A percentile compares a stretch with the other conserved stretches of the same genome.
phyloP scores from a whole-genome alignment of 2,888 invertebrate genomes.

The Blastobasis lacticolella region DNA sequence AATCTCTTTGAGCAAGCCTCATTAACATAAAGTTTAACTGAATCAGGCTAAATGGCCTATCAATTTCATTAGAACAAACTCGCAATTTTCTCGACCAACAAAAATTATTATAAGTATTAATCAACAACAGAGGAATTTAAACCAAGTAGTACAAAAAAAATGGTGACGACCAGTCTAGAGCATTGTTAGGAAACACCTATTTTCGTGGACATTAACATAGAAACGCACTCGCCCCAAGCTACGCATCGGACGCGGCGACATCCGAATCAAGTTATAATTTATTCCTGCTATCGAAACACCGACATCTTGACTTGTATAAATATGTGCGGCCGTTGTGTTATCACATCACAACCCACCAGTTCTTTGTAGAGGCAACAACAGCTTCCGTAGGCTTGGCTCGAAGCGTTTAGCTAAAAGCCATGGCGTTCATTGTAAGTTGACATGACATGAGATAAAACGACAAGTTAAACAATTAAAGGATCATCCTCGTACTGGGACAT shows the following conservation, averaged over 20 bases:
- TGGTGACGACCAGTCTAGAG: no score
- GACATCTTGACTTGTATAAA: slow-evolving; percentile 53
- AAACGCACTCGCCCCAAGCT: slow-evolving; percentile 10
- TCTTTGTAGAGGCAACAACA: slow-evolving; percentile 61
- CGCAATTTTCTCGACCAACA: no score
- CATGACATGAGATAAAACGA: slow-evolving; percentile 12
- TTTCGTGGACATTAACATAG: slow-evolving; percentile 20
- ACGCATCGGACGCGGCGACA: slow-evolving; percentile 19
- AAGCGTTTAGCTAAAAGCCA: slow-evolving; percentile 72
- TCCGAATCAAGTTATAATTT: slow-evolving; percentile 22
- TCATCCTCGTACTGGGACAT: neutral
- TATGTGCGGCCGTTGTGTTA: slow-evolving; percentile 47
- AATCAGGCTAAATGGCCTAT: no score
- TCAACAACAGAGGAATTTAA: no score
- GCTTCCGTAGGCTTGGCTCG: slow-evolving; percentile 50
- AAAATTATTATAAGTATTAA: no score
- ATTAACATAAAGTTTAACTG: no score
- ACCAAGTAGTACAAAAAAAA: no score
- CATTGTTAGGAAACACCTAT: slow-evolving; percentile 21
- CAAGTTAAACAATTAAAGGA: slow-evolving; percentile 1
- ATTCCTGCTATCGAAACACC: slow-evolving; percentile 49
- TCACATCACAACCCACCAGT: slow-evolving; percentile 53
- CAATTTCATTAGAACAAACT: no score
- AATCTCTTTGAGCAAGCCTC: no score
- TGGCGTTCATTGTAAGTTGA: slow-evolving; percentile 68